Evolutionary conservation across 2,113 vertebrate species (phyloP).

Genomic region (Crotalus helleri): DNA sequence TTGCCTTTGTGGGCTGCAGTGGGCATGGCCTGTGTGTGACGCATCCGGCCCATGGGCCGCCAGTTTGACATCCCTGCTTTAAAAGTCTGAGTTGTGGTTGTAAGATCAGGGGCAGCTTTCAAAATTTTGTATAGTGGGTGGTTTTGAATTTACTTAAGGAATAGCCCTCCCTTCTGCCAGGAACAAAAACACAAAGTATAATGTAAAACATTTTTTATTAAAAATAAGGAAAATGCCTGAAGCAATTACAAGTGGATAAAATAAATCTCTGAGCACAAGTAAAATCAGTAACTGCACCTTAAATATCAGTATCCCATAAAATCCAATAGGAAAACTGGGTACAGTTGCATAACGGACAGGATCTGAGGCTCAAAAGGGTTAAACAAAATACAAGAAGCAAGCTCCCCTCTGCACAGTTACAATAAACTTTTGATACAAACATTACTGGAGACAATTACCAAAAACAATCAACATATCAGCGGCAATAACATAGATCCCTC

Average conservation of each 20-base stretch:
- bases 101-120: neutral
- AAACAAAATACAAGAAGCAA: neutral
- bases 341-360: neutral
- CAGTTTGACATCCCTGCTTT: neutral
- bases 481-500: neutral
- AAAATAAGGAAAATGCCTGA: neutral
- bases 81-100: neutral
- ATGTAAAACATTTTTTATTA: neutral
- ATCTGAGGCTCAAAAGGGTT: neutral
- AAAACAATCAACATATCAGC: neutral
- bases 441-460: neutral
- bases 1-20: too few species aligned
- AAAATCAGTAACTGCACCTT: neutral
- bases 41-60: too few species aligned
- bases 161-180: neutral
- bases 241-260: neutral
- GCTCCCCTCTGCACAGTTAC: neutral
- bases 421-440: neutral
- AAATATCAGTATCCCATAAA: neutral
- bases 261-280: neutral
- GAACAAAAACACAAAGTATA: neutral
- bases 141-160: neutral
- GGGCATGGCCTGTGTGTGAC: too few species aligned
- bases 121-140: neutral
- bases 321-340: neutral